A percentile compares a stretch with the other conserved stretches of the same genome.
These are phyloP conservation scores for Harpalus rubripes DNA, from an alignment of 2,888 invertebrate species.

Conservation along the genomic window DNA sequence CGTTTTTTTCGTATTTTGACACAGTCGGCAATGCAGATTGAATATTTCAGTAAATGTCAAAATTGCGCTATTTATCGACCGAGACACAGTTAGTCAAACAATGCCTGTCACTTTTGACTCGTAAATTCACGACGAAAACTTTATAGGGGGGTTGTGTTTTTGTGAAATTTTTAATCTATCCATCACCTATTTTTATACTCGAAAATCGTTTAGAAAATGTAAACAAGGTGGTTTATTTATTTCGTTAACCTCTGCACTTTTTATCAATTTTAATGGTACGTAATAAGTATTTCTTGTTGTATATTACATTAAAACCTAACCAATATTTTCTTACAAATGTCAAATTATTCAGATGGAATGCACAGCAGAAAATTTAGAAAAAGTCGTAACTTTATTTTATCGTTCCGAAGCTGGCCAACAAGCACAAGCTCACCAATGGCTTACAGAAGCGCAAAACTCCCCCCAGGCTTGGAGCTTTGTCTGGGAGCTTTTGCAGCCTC, in stretches of 20 bases:
- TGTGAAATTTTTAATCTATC: conserved; percentile 45
- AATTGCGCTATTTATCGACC: conserved; percentile 59
- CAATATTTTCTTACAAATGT: not conserved
- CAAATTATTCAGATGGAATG: conserved; percentile 79
- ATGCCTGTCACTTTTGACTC: conserved; percentile 43
- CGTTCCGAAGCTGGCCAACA: conserved; percentile 82
- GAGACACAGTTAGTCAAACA: conserved; percentile 51
- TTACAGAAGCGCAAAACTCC: conserved; percentile 90
- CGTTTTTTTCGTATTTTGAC: conserved; percentile 64
- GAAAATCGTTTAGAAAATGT: conserved; percentile 62
- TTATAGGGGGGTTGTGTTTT: conserved; percentile 32
- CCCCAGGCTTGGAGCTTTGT: conserved; percentile 95
- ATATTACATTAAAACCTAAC: conserved; percentile 8
- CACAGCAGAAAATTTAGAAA: conserved; percentile 83
- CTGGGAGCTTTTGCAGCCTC: conserved; percentile 91
- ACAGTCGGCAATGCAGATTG: conserved; percentile 55
- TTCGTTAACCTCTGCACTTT: conserved; percentile 26
- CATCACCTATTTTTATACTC: conserved; percentile 58
- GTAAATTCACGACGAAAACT: conserved; percentile 18
- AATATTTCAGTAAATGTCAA: conserved; percentile 61
- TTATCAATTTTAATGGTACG: conserved; percentile 38
- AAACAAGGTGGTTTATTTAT: conserved; percentile 64
- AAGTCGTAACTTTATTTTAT: conserved; percentile 85
- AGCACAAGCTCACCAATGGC: conserved; percentile 90
- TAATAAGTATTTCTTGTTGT: not conserved